These are phyloP conservation scores for Phoenicopterus ruber DNA, from an alignment of 2,113 vertebrate genomes.

Conservation along the genomic window DNA sequence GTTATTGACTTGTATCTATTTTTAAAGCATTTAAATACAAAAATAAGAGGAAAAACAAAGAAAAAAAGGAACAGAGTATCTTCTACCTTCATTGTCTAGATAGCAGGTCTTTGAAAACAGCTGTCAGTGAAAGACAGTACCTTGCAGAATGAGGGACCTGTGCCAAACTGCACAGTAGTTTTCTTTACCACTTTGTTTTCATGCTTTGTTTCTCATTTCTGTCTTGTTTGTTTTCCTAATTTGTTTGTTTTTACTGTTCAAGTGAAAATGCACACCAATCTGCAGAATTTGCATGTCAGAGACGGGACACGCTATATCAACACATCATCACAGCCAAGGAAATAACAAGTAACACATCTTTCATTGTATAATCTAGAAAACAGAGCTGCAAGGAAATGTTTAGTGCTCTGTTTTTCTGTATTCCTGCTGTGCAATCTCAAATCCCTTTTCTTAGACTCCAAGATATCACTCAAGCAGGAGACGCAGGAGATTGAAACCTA, in stretches of 20 bases:
- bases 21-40: neutral
- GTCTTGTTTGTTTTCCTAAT: neutral
- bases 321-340: neutral
- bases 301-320: neutral
- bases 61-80: neutral
- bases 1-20: neutral
- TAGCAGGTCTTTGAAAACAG: neutral
- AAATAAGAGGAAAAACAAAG: neutral
- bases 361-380: slow-evolving; percentile 10
- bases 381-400: neutral
- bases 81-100: neutral
- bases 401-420: neutral
- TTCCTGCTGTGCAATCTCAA: slow-evolving; percentile 23
- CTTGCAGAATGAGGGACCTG: neutral
- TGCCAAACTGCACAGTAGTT: neutral
- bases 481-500: slow-evolving; percentile 32
- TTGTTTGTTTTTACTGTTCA: neutral
- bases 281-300: neutral
- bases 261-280: neutral
- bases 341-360: neutral
- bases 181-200: neutral
- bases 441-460: slow-evolving; percentile 9
- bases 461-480: neutral
- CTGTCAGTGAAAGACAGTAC: neutral
- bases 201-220: neutral